A percentile compares a stretch with the other conserved stretches of the same genome.
phyloP scores from a whole-genome alignment of 2,797 vertebrate genomes.

The Acanthornis magna region DNA sequence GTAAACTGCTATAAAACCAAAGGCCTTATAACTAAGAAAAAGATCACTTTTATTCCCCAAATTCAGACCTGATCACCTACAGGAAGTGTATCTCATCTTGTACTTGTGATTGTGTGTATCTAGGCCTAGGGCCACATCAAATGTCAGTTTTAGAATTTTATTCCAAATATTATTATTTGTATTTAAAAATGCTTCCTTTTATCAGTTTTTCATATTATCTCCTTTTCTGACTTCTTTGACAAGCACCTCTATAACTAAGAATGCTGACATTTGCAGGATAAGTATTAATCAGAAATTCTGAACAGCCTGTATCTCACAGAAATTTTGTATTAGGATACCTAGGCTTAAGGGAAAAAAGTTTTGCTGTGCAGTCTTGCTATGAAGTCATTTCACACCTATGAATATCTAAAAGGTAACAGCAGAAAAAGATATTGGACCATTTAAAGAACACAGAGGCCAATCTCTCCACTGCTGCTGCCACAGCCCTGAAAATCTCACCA shows the following conservation, averaged over 20 bases:
- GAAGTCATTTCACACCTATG: neutral
- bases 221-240: neutral
- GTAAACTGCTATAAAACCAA: neutral
- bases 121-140: neutral
- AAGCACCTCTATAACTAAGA: neutral
- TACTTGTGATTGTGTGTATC: rapidly evolving
- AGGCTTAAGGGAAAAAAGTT: neutral
- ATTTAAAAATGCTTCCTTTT: neutral
- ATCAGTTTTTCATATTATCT: neutral
- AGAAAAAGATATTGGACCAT: neutral
- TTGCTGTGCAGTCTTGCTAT: neutral
- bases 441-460: neutral
- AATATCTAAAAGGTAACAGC: neutral
- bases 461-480: neutral
- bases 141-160: neutral
- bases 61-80: neutral
- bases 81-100: neutral
- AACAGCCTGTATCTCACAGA: neutral
- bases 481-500: rapidly evolving
- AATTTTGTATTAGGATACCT: neutral
- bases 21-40: neutral
- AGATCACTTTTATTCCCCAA: neutral
- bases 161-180: neutral
- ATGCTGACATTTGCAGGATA: neutral
- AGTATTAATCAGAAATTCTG: neutral